Base-by-base conservation (phyloP, 2,113 vertebrate species). In the Apaloderma vittatum region DNA sequence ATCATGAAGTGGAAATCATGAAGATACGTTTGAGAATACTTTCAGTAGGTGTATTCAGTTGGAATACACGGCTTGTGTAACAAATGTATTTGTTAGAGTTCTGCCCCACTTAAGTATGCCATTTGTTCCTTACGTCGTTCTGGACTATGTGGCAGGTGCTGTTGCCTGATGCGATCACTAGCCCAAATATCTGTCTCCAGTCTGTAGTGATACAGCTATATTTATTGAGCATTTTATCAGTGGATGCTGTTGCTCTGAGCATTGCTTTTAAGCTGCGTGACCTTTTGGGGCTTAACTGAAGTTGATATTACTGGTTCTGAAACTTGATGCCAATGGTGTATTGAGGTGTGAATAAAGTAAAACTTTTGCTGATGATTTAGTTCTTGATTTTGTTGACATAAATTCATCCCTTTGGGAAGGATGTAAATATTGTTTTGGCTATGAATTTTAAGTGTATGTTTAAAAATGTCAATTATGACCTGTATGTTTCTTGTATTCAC, bases 81-180 rank as follows among this genome's bases (percentile, higher is more conserved):
- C 17, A 91, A 61, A 94, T 61, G 45, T 11, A 29, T 76, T 79
- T 93, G 75, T 40, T 40, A 24, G 61, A 87, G 43, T 84, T 91
- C 83, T 96, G 34, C 70, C 84, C 91, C 61, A 24, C 67, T 91
- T 86, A 91, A 74, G 79, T 93, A 77, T 94, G 81, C 74, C 46
- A 58, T 93, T 95, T 97, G 80, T 92, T 93, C 85, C 71, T 95
- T 96, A 72, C 67, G 49, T 76, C 94, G 52, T 55, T 95, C 85
- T 63, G 87, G 55, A 36, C 81, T 92, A 13, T 77, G 75, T 91
- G 70, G 93, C 67, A 96, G 77, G 77, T 97, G 73, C 58, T 92
- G 23, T 89, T 95, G 81, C 52, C 52, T 89, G 74, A 87, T 92
- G 58, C 82, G 84, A 12, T 88, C 2, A 0, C 90, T 90, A 82